Conservation (phyloP, 2,113 vertebrate genomes). For the Panurus biarmicus region DNA sequence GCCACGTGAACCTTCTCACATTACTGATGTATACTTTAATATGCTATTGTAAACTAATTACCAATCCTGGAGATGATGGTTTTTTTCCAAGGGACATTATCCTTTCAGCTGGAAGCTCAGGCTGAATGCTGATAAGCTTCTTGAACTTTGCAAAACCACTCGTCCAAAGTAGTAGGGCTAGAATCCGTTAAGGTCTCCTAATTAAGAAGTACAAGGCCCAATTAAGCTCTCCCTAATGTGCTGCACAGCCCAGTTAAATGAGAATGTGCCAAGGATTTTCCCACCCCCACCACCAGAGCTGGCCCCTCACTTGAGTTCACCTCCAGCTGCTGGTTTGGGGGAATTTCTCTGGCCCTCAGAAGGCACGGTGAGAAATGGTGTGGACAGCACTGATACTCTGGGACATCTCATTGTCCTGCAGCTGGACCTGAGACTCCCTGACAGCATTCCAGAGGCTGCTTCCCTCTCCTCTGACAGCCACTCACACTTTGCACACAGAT, state of each 20-base stretch:
- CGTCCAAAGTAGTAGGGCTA: background rate
- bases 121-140: conserved; percentile 22
- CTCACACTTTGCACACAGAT: background rate
- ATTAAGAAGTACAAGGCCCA: conserved; percentile 3
- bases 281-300: background rate
- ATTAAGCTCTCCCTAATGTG: conserved; percentile 2
- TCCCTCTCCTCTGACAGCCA: background rate
- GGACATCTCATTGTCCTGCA: background rate
- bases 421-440: background rate
- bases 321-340: background rate
- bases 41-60: background rate
- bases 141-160: conserved; percentile 31
- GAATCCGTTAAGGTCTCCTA: background rate
- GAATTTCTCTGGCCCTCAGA: background rate
- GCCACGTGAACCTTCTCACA: background rate
- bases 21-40: background rate
- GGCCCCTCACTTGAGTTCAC: background rate
- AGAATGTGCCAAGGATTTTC: background rate
- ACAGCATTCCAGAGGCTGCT: background rate
- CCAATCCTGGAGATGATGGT: background rate
- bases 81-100: background rate
- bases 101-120: background rate
- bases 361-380: background rate
- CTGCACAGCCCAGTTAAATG: background rate
- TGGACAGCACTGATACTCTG: background rate